phyloP scores from a whole-genome alignment of 1,140 invertebrate species.

The Euborellia annulipes region DNA sequence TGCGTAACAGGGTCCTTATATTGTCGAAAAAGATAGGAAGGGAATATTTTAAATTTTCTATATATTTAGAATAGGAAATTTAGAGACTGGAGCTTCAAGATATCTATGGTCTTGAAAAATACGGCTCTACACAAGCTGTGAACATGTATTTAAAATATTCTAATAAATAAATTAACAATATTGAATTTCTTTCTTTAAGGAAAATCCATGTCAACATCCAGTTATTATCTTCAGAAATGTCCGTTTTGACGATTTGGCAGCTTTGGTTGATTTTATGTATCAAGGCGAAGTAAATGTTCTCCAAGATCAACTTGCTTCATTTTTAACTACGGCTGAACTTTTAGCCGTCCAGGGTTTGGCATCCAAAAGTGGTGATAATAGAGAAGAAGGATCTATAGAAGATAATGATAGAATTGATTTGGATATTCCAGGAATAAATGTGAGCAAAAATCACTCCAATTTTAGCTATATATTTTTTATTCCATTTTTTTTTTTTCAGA shows the following conservation, averaged over 20 bases:
- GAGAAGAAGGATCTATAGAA: constrained; percentile 1
- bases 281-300: constrained; percentile 49
- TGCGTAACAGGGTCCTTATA: too few relatives aligned
- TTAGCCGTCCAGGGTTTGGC: constrained; percentile 43
- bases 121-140: too few relatives aligned
- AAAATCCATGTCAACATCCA: constrained; percentile 71
- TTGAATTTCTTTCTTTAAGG: constrained; percentile 27
- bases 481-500: constrained; percentile 30
- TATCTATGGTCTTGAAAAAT: too few relatives aligned
- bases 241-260: constrained; percentile 60
- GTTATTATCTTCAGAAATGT: constrained; percentile 75
- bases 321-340: constrained; percentile 45
- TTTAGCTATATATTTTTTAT: neutral
- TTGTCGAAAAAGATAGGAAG: too few relatives aligned
- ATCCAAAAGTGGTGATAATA: constrained; percentile 1
- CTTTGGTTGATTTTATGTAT: constrained; percentile 74
- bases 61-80: too few relatives aligned
- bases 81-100: too few relatives aligned
- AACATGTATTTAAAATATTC: too few relatives aligned
- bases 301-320: constrained; percentile 42
- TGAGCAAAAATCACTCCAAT: too few relatives aligned
- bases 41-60: too few relatives aligned
- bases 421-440: neutral
- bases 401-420: constrained; percentile 1
- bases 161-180: neutral